Base-by-base conservation (phyloP, 2,888 invertebrate genomes). In the Cacoxenus indagator region DNA sequence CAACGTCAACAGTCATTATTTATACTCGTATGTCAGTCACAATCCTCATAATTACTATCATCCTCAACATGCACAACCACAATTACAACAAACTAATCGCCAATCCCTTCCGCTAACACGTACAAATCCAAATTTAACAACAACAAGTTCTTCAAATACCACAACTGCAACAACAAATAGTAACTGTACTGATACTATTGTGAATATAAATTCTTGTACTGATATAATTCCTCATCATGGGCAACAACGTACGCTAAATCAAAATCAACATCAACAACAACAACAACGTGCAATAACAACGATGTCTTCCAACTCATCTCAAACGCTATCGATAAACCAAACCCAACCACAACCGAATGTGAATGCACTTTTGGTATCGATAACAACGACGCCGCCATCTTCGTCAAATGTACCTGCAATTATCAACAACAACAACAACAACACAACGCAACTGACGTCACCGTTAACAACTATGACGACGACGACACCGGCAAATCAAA, bases 131-230 rank as follows among this genome's bases (percentile, higher is more conserved):
- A 88, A 89, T 74, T 88, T 88, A 76, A 88, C 89, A 74, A 87
- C 88, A 78, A 87, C 88, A 81, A 84, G 84, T 81, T 81, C 83
- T 84, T 78, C 83, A 81, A 84, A 83, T 81, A 78, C 86, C 83
- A 81, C 81, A 74, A 85, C 83, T 81, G 83, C 86, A 82, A 86
- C 85, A 83, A 86, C 83, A 84, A 84, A 84, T 84, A 86, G 85
- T 86, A 84, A 84, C 82, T 78, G 81, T 86, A 85, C 87, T 87
- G 86, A 86, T 86, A 37, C 37, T 37, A 87, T 85, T 87, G 86
- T 87, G 86, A 86, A 86, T 87, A 83, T 87, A 84, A 87, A 85
- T 86, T 86, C 87, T 87, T 87, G 84, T 87, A 87, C 85, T 82
- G 87, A 86, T 82, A 83, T 86, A 84, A 87, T 87, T 87, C 82